Evolutionary conservation across 2,797 vertebrate species (phyloP).

Genomic region (Manis pentadactyla): DNA sequence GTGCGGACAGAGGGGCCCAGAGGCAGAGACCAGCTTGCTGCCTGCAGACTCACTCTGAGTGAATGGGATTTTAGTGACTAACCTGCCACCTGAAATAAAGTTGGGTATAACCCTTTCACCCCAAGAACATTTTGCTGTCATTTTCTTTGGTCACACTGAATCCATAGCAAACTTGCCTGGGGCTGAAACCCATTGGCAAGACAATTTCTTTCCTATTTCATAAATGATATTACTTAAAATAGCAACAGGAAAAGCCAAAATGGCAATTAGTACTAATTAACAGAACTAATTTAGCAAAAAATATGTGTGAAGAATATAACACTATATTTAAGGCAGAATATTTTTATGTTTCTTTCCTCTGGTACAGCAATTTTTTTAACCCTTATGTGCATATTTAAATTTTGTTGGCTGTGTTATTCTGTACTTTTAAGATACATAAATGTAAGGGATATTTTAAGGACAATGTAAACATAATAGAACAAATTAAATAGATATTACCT

Average conservation of each 20-base stretch:
- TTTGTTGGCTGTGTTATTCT: conserved; percentile 17
- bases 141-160: too few relatives aligned
- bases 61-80: too few relatives aligned
- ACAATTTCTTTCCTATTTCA: not conserved
- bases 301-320: not conserved
- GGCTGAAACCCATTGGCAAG: too few relatives aligned
- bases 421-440: not conserved
- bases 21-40: too few relatives aligned
- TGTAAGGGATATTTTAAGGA: conserved; percentile 9
- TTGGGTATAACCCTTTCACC: too few relatives aligned
- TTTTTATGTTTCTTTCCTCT: conserved; percentile 31
- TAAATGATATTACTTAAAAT: conserved; percentile 36
- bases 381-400: conserved; percentile 5
- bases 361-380: conserved; percentile 10
- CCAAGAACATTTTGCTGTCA: too few relatives aligned
- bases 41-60: too few relatives aligned
- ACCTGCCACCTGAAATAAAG: too few relatives aligned
- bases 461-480: not conserved
- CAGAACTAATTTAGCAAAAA: conserved; percentile 34
- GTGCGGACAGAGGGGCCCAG: too few relatives aligned
- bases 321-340: not conserved
- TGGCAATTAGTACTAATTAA: conserved; percentile 13
- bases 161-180: too few relatives aligned
- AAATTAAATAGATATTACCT: not conserved
- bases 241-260: conserved; percentile 7